Base-by-base conservation (phyloP, 2,888 invertebrate genomes). In the Mantis religiosa region DNA sequence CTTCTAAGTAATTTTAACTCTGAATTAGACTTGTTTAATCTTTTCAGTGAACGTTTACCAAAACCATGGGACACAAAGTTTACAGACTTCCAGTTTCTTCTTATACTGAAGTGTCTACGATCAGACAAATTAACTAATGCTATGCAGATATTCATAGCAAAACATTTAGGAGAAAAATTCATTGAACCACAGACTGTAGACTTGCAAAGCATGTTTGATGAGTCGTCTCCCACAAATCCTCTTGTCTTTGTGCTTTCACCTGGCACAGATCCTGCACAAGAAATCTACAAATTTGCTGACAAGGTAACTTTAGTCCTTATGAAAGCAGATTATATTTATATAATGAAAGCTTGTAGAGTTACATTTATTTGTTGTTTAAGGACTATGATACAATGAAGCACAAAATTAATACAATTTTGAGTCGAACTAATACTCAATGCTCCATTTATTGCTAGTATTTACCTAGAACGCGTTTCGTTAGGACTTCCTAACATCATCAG, bases 211-310 rank as follows among this genome's bases (percentile, higher is more conserved):
- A 95, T 98, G 91, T 98, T 95, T 93, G 96, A 95, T 0, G 98
- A 98, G 92, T 97, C 98, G 0, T 96, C 96, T 88, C 95, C 96
- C 0, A 93, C 95, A 2, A 96, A 96, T 0, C 98, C 98, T 0
- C 94, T 98, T 88, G 96, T 98, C 89, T 98, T 98, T 92, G 97
- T 98, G 28, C 94, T 98, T 0, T 98, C 98, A 3, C 96, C 98
- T 0, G 98, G 98, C 14, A 98, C 98, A 0, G 98, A 98, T 93
- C 98, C 98, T 0, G 97, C 97, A 6, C 91, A 95, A 92, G 97
- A 97, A 91, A 93, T 98, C 54, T 94, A 97, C 91, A 97, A 97
- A 93, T 98, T 97, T 92, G 97, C 98, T 0, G 97, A 98, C 87
- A 95, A 95, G 91, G 91, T 91, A 90, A 89, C 89, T 47, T 15